Evolutionary conservation across 1,140 invertebrate species (phyloP), one percentile per base, ranked within the genome.

Genomic region (Hylaeus volcanicus): DNA sequence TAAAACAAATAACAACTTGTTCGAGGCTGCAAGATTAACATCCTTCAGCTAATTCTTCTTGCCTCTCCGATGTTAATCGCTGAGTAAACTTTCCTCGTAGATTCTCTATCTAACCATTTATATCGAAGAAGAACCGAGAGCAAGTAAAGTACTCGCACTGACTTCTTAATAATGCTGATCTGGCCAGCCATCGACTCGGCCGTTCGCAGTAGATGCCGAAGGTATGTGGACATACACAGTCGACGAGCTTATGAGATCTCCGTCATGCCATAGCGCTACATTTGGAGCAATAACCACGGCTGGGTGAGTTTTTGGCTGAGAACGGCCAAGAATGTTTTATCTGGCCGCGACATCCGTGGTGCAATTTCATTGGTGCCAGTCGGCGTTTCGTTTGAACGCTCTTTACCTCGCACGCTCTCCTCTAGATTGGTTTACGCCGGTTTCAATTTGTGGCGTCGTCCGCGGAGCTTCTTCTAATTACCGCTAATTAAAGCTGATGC

Each of bases 391-490:
- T 89, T 88, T 87, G 82, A 87, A 71, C 45, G 53, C 65, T 74
- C 58, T 65, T 26, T 64, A 48, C 60, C 48, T 82, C 58, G 41
- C 74, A n/a, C 72, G 45, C 39, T 55, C 65, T 79, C 5, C 15
- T 63, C 75, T 68, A 65, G 65, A 79, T 74, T 83, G 66, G 56
- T 79, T 63, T 66, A 81, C 68, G 79, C 74, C 61, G 82, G 71
- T 81, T 79, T 79, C 77, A 81, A 80, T 83, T 85, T 80, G 74
- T 70, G 82, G 84, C 86, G 84, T 82, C 82, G 79, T 72, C 66
- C 78, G 74, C 73, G 83, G 64, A 78, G 74, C 87, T 75, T 86
- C 86, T 82, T 84, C 84, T 88, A 88, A 87, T 88, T 87, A 88
- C 61, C 60, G 51, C 77, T 86, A 88, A 87, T 77, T 84, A 82